Percentiles rank a stretch among this genome's conserved stretches.
These are phyloP conservation scores for Sinhomidia bicolor DNA, from an alignment of 2,888 invertebrate species.

Conservation along the genomic window DNA sequence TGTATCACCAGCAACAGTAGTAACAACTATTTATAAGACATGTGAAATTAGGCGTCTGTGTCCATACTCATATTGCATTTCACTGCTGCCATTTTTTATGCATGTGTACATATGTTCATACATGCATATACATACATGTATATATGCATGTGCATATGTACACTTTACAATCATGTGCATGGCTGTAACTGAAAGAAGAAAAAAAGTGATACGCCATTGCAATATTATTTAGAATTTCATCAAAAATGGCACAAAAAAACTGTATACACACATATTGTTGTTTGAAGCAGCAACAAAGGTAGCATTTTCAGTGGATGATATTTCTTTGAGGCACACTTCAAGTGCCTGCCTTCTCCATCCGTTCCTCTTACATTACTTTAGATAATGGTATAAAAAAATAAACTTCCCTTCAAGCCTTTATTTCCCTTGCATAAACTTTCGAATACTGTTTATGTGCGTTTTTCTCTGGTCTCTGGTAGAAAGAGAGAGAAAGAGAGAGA, in stretches of 20 bases:
- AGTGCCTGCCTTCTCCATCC: background rate
- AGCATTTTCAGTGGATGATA: background rate
- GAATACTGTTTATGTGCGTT: constrained; percentile 29
- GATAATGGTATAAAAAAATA: constrained; percentile 31
- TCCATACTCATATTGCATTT: background rate
- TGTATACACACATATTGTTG: constrained; percentile 1
- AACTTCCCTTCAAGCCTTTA: constrained; percentile 55
- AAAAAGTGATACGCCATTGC: constrained; percentile 37
- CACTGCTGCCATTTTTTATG: background rate
- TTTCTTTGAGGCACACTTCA: constrained; percentile 26
- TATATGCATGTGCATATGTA: background rate
- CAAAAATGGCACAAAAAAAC: constrained; percentile 59
- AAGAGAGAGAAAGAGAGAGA: too few species aligned
- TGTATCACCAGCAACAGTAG: background rate
- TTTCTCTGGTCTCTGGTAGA: too few species aligned
- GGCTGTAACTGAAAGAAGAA: constrained; percentile 54
- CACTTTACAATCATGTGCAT: background rate
- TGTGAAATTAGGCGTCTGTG: constrained; percentile 13
- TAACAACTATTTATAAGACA: background rate
- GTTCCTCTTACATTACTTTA: constrained; percentile 26
- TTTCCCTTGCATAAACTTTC: constrained; percentile 46
- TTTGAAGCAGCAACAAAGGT: constrained; percentile 24
- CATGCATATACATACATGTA: background rate
- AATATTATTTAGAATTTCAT: constrained; percentile 67
- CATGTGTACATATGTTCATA: background rate